A percentile compares a stretch with the other conserved stretches of the same genome.
These are phyloP conservation scores for Drosophila nigricruria DNA, from an alignment of 2,888 invertebrate genomes.

Conservation along the genomic window DNA sequence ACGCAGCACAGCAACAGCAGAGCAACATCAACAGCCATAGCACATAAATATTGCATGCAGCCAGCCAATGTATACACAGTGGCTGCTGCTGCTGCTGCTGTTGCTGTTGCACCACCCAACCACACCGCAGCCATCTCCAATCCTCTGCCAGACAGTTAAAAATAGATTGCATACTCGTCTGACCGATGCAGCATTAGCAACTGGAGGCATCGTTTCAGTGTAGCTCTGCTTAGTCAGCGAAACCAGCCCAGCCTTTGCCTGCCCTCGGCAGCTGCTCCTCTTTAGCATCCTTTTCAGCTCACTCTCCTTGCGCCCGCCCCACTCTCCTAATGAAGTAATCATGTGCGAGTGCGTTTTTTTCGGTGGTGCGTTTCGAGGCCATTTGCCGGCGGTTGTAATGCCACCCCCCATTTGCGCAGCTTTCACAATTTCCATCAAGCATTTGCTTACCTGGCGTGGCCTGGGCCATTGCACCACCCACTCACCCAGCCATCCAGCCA, in stretches of 20 bases:
- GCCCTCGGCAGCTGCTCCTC: background rate
- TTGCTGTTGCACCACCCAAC: conserved; percentile 1
- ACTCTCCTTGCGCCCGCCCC: background rate
- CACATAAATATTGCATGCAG: conserved; percentile 72
- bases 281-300: background rate
- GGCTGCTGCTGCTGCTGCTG: background rate
- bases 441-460: conserved; percentile 30
- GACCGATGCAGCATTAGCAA: conserved; percentile 53
- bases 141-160: conserved; percentile 69
- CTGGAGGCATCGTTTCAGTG: conserved; percentile 23
- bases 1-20: conserved; percentile 62
- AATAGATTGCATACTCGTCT: conserved; percentile 71
- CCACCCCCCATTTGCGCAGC: conserved; percentile 39
- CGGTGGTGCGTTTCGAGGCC: conserved; percentile 66
- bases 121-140: background rate
- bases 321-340: conserved; percentile 36
- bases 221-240: conserved; percentile 52
- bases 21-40: conserved; percentile 68
- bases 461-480: conserved; percentile 4
- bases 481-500: background rate
- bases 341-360: conserved; percentile 56
- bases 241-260: background rate
- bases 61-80: conserved; percentile 5
- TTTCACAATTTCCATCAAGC: conserved; percentile 46
- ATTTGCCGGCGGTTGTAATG: conserved; percentile 28